A percentile compares a stretch with the other conserved stretches of the same genome.
Evolutionary conservation across 1,140 invertebrate species (phyloP).

Genomic region (Drosophila fuyamai): DNA sequence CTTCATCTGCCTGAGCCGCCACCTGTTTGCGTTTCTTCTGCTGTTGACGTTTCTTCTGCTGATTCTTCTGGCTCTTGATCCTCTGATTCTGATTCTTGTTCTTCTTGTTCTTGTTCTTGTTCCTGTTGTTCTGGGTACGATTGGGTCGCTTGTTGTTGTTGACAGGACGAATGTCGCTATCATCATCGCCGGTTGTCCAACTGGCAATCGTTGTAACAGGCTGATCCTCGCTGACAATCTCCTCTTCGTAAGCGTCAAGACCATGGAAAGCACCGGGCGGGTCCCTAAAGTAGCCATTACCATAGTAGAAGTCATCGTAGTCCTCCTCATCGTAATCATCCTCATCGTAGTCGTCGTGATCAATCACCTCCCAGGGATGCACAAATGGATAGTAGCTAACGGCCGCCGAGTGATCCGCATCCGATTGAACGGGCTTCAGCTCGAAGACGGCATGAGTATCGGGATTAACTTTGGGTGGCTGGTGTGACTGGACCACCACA

Average conservation of each 20-base stretch:
- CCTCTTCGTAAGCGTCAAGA: constrained; percentile 52
- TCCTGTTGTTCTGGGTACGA: constrained; percentile 9
- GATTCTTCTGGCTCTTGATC: constrained; percentile 33
- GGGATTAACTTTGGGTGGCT: constrained; percentile 77
- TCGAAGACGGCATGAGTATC: constrained; percentile 79
- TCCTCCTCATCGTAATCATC: constrained; percentile 41
- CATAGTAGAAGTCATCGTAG: constrained; percentile 46
- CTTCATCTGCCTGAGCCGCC: neutral
- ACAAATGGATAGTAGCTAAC: constrained; percentile 39
- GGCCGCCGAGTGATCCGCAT: constrained; percentile 4
- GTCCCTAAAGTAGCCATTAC: constrained; percentile 19
- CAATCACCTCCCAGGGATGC: constrained; percentile 14
- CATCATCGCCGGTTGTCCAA: constrained; percentile 63
- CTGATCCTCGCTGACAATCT: constrained; percentile 38
- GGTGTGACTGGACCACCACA: constrained; percentile 68
- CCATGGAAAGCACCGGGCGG: constrained; percentile 26
- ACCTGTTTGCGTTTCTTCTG: constrained; percentile 17
- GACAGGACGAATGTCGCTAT: constrained; percentile 47
- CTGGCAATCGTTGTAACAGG: constrained; percentile 51
- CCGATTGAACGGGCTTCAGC: constrained; percentile 58
- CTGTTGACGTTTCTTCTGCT: constrained; percentile 25
- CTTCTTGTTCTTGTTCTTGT: constrained; percentile 19
- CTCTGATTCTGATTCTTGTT: constrained; percentile 28
- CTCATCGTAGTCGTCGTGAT: constrained; percentile 26
- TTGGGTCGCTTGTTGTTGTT: constrained; percentile 35